Evolutionary conservation across 2,113 vertebrate species (phyloP).

Genomic region (Corvus moneduloides): DNA sequence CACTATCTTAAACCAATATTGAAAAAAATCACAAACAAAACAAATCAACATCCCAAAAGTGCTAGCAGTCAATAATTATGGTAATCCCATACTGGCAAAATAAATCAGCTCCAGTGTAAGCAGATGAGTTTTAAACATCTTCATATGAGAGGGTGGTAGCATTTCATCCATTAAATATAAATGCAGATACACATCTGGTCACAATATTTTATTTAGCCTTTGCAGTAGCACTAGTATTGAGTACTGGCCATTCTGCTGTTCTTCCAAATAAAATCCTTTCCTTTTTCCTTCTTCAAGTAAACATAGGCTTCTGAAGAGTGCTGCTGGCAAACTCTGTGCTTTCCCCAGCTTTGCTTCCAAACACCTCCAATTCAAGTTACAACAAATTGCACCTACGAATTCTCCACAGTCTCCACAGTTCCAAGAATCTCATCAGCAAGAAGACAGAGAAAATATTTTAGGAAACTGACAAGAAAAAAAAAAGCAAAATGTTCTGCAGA

Average conservation of each 20-base stretch:
- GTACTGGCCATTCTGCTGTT: neutral
- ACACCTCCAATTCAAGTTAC: neutral
- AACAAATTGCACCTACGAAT: neutral
- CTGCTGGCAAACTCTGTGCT: neutral
- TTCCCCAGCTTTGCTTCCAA: neutral
- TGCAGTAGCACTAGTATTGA: neutral
- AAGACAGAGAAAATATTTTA: neutral
- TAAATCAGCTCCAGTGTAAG: neutral
- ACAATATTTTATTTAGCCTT: neutral
- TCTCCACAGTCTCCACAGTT: neutral
- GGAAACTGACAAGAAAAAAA: neutral
- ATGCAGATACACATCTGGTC: neutral
- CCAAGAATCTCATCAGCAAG: neutral
- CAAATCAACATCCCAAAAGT: neutral
- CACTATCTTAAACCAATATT: neutral
- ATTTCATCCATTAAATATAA: neutral
- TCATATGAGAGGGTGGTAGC: neutral
- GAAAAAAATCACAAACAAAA: neutral
- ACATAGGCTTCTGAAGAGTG: neutral
- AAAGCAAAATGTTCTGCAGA: neutral
- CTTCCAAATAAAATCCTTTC: neutral
- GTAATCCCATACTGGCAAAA: neutral
- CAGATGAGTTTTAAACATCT: neutral
- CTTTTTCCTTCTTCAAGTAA: neutral
- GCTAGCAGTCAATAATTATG: neutral